Conservation (phyloP, 2,797 vertebrate species). For the Phaenicophaeus curvirostris region DNA sequence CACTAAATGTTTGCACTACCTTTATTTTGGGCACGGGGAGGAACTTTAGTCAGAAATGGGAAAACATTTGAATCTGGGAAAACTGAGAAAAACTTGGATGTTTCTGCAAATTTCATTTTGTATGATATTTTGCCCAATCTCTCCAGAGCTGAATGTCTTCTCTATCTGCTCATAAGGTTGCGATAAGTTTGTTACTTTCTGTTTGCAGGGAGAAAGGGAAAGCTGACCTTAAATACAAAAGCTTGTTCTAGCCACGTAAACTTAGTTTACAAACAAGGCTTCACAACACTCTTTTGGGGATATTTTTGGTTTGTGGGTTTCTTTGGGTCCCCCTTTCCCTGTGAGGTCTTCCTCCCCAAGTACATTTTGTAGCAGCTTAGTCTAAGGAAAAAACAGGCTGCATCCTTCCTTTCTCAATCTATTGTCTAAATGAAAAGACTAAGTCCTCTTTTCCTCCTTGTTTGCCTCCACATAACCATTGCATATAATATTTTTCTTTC, state of each 20-base stretch:
- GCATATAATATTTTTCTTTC: not conserved
- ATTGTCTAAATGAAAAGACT: not conserved
- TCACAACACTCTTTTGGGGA: rapidly evolving
- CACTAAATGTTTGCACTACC: not conserved
- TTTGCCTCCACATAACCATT: not conserved
- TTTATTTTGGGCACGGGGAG: not conserved
- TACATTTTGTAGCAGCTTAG: not conserved
- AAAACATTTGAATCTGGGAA: not conserved
- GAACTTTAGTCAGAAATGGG: not conserved
- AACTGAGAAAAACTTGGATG: not conserved
- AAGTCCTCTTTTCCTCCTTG: not conserved
- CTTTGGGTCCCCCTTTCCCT: not conserved
- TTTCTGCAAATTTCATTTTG: no score
- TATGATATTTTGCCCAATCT: no score
- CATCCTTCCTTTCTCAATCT: not conserved
- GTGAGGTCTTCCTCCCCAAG: not conserved
- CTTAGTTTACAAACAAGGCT: no score
- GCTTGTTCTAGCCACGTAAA: no score
- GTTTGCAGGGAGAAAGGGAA: no score
- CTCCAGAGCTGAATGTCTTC: no score
- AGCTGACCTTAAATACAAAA: no score
- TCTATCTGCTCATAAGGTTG: no score
- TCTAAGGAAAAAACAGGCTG: not conserved
- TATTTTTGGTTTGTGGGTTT: not conserved
- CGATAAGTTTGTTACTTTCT: no score